Evolutionary conservation across 2,113 vertebrate species (phyloP).

Genomic region (Calonectris borealis): DNA sequence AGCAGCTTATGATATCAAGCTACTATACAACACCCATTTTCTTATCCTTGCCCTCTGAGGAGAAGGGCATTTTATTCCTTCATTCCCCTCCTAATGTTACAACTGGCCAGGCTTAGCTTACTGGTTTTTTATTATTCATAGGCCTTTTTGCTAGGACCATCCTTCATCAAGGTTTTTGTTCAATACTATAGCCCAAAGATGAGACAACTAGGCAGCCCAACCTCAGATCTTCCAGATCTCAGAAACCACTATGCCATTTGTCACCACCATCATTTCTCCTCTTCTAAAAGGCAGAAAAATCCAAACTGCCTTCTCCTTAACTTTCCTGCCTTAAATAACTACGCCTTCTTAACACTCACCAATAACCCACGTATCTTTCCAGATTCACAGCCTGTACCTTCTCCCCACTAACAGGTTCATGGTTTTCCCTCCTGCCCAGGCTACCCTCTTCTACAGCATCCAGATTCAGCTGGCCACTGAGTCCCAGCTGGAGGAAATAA

Average conservation of each 20-base stretch:
- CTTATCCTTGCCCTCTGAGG: background rate
- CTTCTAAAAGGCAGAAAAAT: background rate
- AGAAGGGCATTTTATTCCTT: background rate
- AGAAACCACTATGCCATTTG: background rate
- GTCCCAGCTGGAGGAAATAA: background rate
- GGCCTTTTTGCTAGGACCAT: background rate
- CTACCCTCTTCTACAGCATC: background rate
- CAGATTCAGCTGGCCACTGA: rapidly evolving
- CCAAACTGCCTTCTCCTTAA: background rate
- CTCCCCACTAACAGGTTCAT: background rate
- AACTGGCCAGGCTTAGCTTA: background rate
- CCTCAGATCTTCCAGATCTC: background rate
- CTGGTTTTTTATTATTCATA: background rate
- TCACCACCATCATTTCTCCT: background rate
- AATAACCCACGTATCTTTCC: background rate
- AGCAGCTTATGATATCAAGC: background rate
- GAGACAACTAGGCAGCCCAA: background rate
- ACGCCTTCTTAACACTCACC: background rate
- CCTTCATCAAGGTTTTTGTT: background rate
- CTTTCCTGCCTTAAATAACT: background rate
- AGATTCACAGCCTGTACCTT: background rate
- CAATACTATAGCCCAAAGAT: background rate
- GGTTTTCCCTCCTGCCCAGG: background rate
- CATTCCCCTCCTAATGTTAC: background rate
- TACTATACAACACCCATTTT: background rate